Conservation (phyloP, 2,113 vertebrate species). For the Nibea coibor region DNA sequence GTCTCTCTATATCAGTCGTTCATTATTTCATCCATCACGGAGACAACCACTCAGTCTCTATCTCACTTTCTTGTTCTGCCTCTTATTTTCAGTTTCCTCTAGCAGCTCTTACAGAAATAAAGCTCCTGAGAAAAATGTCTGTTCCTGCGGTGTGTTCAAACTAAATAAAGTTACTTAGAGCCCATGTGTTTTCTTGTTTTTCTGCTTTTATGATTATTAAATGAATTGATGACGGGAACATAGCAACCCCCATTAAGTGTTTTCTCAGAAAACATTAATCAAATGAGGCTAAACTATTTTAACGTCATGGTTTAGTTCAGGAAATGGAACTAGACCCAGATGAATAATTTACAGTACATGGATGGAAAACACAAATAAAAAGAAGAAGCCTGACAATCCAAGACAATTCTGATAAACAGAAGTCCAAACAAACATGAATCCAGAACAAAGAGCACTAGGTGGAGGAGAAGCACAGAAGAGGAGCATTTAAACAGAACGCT, state of each 20-base stretch:
- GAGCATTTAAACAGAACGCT: too few relatives aligned
- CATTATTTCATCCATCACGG: slow-evolving; percentile 39
- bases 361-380: too few relatives aligned
- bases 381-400: too few relatives aligned
- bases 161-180: not conserved
- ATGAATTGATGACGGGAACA: not conserved
- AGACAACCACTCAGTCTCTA: slow-evolving; percentile 11
- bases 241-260: not conserved
- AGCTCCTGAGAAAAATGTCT: not conserved
- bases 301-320: not conserved
- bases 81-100: slow-evolving; percentile 15
- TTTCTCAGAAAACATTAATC: not conserved
- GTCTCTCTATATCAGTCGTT: slow-evolving; percentile 22
- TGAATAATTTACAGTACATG: too few relatives aligned
- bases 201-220: not conserved
- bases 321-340: too few relatives aligned
- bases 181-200: not conserved
- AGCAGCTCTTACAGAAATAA: slow-evolving; percentile 14
- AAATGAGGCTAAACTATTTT: not conserved
- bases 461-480: too few relatives aligned
- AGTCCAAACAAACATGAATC: too few relatives aligned
- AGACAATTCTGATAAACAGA: too few relatives aligned
- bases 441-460: too few relatives aligned
- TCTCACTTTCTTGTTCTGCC: slow-evolving; percentile 1
- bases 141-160: not conserved